These are phyloP conservation scores for Drosophila mayaguana DNA, from an alignment of 2,888 invertebrate species.

Conservation along the genomic window DNA sequence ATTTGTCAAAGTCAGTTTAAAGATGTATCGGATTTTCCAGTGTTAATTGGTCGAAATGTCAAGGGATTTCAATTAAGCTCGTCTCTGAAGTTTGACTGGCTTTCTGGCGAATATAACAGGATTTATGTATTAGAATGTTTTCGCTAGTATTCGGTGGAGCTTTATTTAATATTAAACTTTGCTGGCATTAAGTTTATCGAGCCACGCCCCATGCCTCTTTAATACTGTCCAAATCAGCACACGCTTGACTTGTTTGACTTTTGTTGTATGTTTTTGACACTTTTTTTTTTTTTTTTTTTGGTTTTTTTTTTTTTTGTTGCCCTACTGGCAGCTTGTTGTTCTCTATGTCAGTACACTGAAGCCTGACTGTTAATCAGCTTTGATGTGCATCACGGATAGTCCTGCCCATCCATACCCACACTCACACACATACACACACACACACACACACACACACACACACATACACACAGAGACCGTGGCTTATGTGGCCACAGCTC, in stretches of 20 bases:
- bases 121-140: slow-evolving; percentile 11
- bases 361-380: slow-evolving; percentile 67
- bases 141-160: slow-evolving; percentile 18
- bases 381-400: slow-evolving; percentile 62
- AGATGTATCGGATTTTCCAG: neutral
- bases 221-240: slow-evolving; percentile 62
- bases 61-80: slow-evolving; percentile 7
- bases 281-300: slow-evolving; percentile 28
- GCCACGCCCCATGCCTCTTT: slow-evolving; percentile 25
- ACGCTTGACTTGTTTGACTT: slow-evolving; percentile 71
- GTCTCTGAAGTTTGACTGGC: slow-evolving; percentile 7
- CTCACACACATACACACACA: slow-evolving; percentile 1
- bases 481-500: slow-evolving; percentile 36
- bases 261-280: slow-evolving; percentile 68
- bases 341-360: slow-evolving; percentile 22
- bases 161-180: slow-evolving; percentile 57
- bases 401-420: slow-evolving; percentile 3
- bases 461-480: neutral
- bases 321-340: slow-evolving; percentile 29
- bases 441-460: neutral
- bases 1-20: neutral
- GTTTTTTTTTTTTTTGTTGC: too few relatives aligned
- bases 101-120: slow-evolving; percentile 7
- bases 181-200: slow-evolving; percentile 38
- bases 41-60: slow-evolving; percentile 16